These are phyloP conservation scores for Rhabditoides inermis DNA, from an alignment of 2,888 invertebrate species.

Conservation along the genomic window DNA sequence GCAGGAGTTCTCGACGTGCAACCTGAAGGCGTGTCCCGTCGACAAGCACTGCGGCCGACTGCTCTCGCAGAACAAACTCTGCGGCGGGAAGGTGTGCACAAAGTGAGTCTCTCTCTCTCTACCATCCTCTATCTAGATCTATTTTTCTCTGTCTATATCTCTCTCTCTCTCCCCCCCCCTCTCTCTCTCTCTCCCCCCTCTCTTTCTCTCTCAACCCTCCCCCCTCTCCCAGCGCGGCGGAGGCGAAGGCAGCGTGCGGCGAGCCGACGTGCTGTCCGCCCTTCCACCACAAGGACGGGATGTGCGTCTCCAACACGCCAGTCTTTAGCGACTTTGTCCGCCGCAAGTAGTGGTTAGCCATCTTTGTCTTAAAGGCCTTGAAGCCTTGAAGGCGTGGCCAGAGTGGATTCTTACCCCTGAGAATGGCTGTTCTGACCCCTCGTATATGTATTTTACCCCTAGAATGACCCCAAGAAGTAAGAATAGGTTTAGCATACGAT, in stretches of 20 bases:
- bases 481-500: too few species aligned
- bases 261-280: constrained; percentile 48
- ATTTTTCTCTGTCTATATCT: not conserved
- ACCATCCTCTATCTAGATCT: constrained; percentile 5
- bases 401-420: too few species aligned
- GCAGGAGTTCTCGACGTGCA: constrained; percentile 47
- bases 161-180: not conserved
- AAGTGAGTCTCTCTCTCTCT: constrained; percentile 12
- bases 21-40: constrained; percentile 43
- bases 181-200: not conserved
- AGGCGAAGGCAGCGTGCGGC: constrained; percentile 33
- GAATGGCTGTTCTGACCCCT: too few species aligned
- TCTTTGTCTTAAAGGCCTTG: too few species aligned
- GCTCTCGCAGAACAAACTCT: constrained; percentile 34
- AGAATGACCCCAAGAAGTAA: too few species aligned
- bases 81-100: constrained; percentile 34
- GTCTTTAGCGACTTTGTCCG: constrained; percentile 2
- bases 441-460: too few species aligned
- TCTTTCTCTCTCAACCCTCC: not conserved
- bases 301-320: constrained; percentile 23
- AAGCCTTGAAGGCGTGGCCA: too few species aligned
- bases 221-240: constrained; percentile 17
- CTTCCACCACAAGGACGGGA: constrained; percentile 35
- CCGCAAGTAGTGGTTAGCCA: not conserved
- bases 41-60: constrained; percentile 34